Evolutionary conservation across 1,140 invertebrate species (phyloP).

Genomic region (Asobara japonica): DNA sequence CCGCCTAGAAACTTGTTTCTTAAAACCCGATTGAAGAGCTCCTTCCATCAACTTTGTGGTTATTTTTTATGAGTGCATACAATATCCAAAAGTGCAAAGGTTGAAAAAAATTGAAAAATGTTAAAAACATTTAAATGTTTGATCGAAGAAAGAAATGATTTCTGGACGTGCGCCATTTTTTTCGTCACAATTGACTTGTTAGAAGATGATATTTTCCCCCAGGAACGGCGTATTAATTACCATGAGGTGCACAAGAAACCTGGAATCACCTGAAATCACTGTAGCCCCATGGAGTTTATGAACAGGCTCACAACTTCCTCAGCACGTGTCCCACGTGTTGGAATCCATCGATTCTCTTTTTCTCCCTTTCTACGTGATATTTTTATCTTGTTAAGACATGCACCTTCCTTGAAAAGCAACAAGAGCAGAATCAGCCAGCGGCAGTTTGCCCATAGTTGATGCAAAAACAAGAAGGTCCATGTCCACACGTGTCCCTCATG

Average conservation of each 20-base stretch:
- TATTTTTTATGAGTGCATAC: no score
- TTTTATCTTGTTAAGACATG: constrained; percentile 10
- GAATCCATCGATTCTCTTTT: constrained; percentile 2
- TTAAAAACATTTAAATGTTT: no score
- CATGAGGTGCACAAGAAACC: background rate
- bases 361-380: background rate
- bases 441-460: background rate
- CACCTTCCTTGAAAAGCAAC: constrained; percentile 13
- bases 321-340: constrained; percentile 7
- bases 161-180: no score
- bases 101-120: no score
- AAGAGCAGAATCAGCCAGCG: background rate
- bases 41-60: no score
- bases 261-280: background rate
- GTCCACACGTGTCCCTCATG: background rate
- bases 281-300: background rate
- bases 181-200: background rate
- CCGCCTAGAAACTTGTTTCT: constrained; percentile 1
- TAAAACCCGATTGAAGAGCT: constrained; percentile 1
- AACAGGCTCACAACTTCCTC: background rate
- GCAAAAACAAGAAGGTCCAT: background rate
- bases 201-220: background rate
- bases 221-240: background rate
- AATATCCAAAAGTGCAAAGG: background rate
- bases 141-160: no score